Percentiles rank a stretch among this genome's conserved stretches.
These are phyloP conservation scores for Crotophaga sulcirostris DNA, from an alignment of 2,113 vertebrate species.

Conservation along the genomic window DNA sequence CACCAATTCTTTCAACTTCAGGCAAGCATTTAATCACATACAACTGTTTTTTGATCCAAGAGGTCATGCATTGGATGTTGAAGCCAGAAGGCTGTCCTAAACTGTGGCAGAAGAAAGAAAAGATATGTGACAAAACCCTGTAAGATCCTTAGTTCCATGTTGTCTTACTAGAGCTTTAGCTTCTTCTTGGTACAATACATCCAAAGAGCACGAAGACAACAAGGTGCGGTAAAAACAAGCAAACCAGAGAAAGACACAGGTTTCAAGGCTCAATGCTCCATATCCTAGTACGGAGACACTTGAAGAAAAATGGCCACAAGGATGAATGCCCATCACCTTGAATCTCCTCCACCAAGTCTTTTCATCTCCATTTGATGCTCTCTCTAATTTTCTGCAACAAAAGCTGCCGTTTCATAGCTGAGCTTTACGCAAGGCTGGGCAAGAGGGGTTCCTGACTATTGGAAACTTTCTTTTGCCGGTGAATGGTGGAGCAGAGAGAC, in stretches of 20 bases:
- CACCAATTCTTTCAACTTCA: background rate
- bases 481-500: background rate
- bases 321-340: background rate
- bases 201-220: background rate
- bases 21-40: background rate
- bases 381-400: background rate
- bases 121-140: accelerated
- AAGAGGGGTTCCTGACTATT: background rate
- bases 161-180: background rate
- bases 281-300: background rate
- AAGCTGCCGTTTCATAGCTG: background rate
- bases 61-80: background rate
- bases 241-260: background rate
- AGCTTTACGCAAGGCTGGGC: background rate
- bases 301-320: background rate
- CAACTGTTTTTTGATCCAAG: background rate
- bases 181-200: background rate
- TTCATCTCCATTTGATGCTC: background rate
- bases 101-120: background rate
- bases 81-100: background rate
- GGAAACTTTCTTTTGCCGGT: background rate
- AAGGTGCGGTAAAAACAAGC: background rate
- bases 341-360: background rate
- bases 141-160: background rate
- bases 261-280: background rate